phyloP scores from a whole-genome alignment of 2,113 vertebrate species.

The Nycticryphes semicollaris region DNA sequence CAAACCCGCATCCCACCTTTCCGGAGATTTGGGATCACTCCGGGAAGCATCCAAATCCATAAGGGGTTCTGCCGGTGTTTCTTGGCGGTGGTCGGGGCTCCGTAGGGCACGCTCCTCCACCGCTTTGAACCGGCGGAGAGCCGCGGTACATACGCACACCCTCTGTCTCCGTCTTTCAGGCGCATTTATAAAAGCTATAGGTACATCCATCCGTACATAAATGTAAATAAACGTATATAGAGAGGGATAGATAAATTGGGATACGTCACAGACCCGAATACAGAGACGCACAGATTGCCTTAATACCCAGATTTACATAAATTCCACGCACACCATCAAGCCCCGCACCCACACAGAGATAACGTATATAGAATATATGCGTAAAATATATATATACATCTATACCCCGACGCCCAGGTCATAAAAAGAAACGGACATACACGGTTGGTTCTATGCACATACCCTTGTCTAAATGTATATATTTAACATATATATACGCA shows the following conservation, averaged over 20 bases:
- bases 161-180: rapidly evolving
- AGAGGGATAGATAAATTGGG: neutral
- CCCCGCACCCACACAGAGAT: neutral
- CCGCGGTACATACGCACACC: neutral
- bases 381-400: neutral
- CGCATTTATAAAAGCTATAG: rapidly evolving
- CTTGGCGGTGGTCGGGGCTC: neutral
- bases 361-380: neutral
- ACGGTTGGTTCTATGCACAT: too few species aligned
- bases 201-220: rapidly evolving
- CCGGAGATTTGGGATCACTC: neutral
- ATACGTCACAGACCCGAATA: neutral
- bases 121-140: neutral
- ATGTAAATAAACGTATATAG: neutral
- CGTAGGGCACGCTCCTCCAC: neutral
- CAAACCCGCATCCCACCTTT: neutral
- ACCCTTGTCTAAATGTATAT: neutral
- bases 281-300: neutral
- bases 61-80: neutral
- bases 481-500: neutral
- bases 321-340: neutral
- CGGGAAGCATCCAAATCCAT: neutral
- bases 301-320: neutral
- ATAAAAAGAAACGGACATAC: neutral
- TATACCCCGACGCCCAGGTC: neutral